These are phyloP conservation scores for Alcedo atthis DNA, from an alignment of 2,797 vertebrate species.

Conservation along the genomic window DNA sequence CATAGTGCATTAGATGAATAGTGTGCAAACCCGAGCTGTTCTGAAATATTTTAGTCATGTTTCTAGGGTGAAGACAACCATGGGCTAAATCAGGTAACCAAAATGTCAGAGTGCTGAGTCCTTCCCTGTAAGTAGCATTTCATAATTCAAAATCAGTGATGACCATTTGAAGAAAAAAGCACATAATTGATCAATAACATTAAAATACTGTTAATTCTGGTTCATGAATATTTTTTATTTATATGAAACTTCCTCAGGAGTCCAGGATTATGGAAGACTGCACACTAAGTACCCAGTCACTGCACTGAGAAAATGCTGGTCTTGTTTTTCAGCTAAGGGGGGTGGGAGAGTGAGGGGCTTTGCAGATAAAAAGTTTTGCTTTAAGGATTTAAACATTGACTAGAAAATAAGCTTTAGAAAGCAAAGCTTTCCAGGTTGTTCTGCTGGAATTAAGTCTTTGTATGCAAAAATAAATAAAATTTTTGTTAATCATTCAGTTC, in stretches of 20 bases:
- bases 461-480: conserved; percentile 46
- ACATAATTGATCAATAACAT: background rate
- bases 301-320: background rate
- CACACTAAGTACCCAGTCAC: background rate
- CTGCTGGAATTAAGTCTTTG: conserved; percentile 31
- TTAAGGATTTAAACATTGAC: background rate
- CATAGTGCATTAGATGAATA: conserved; percentile 44
- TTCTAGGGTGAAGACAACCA: conserved; percentile 56
- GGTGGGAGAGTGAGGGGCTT: background rate
- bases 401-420: background rate
- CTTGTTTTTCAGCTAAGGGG: background rate
- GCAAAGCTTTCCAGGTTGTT: background rate
- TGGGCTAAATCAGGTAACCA: background rate
- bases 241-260: conserved; percentile 17
- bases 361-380: background rate
- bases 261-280: background rate
- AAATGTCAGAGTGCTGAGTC: background rate
- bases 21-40: conserved; percentile 58
- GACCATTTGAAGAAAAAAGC: background rate
- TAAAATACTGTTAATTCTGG: background rate
- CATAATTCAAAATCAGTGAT: conserved; percentile 41
- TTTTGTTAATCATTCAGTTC: conserved; percentile 35
- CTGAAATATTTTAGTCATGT: conserved; percentile 21
- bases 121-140: conserved; percentile 58
- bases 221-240: background rate